Conservation (phyloP, 1,140 invertebrate genomes). For the Notospermus geniculatus region DNA sequence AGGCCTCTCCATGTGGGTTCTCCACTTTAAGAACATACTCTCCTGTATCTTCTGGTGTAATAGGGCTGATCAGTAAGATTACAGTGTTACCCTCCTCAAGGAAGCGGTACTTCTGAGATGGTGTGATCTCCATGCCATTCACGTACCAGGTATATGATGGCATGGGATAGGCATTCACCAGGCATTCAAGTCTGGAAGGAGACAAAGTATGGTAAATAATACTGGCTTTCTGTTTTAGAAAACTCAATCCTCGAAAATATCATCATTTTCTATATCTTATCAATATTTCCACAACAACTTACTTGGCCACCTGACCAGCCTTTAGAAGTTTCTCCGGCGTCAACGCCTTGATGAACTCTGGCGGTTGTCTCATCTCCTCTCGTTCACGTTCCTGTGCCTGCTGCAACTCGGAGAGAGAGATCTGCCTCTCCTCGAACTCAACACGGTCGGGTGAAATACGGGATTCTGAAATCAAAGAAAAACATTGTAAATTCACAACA, state of each 20-base stretch:
- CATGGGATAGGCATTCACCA: conserved; percentile 41
- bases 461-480: too few relatives aligned
- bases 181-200: conserved; percentile 44
- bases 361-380: conserved; percentile 1
- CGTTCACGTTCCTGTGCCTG: conserved; percentile 3
- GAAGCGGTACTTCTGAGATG: conserved; percentile 40
- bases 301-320: conserved; percentile 44
- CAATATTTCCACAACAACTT: too few relatives aligned
- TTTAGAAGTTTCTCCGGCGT: conserved; percentile 33
- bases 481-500: too few relatives aligned
- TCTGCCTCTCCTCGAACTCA: neutral
- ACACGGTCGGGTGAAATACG: too few relatives aligned
- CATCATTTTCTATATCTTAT: neutral
- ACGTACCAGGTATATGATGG: conserved; percentile 44
- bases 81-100: conserved; percentile 41
- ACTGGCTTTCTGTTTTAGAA: too few relatives aligned
- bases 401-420: neutral
- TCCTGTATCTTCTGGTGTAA: conserved; percentile 44
- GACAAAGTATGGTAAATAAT: neutral
- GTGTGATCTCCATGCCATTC: conserved; percentile 43
- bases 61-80: conserved; percentile 45
- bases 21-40: conserved; percentile 49
- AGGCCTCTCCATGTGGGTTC: conserved; percentile 52
- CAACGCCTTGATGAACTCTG: conserved; percentile 28
- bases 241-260: too few relatives aligned